Evolutionary conservation across 2,797 vertebrate species (phyloP), one percentile per base, ranked within the genome.

Genomic region (Diceros bicornis): DNA sequence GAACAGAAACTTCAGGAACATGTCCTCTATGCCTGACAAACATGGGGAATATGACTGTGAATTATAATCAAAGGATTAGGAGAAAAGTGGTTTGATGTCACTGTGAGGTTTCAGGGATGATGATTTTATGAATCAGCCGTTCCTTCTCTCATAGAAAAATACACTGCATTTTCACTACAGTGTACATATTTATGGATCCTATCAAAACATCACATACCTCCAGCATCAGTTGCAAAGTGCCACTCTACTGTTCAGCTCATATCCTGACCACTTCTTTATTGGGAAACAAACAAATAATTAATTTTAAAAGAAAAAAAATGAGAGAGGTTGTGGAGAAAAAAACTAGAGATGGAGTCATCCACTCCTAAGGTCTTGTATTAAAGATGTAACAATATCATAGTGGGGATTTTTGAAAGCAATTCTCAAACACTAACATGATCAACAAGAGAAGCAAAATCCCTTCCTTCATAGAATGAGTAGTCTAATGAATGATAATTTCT

Each of bases 111-210:
- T 37, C 79, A 32, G n/a, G 44, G 21, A 72, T 91, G 92, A 79
- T 94, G 50, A 79, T 64, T 88, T 75, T 83, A 83, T 74, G 47
- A 94, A 62, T 5, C 55, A 93, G 9, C 9, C 59, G 79, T 83
- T 71, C 61, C 9, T 64, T 83, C 34, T 96, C 25, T 96, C 77
- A 79, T 44, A 82, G 89, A 85, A 90, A 95, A 92, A 93, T 93
- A 34, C 7, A 52, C 3, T 14, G 50, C 23, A 37, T 55, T 82
- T 91, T 82, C 37, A 62, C 81, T 72, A 44, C 32, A 62, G 21
- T 59, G 3, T 52, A 91, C 62, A 77, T 84, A 78, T 62, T 78
- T 96, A 64, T 68, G 23, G 16, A 29, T 89, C 64, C 61, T 71
- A 52, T 52, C 25, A 47, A 71, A 82, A 72, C 1, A 21, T 12